Base-by-base conservation (phyloP, 1,140 invertebrate species). In the Coelopa frigida region DNA sequence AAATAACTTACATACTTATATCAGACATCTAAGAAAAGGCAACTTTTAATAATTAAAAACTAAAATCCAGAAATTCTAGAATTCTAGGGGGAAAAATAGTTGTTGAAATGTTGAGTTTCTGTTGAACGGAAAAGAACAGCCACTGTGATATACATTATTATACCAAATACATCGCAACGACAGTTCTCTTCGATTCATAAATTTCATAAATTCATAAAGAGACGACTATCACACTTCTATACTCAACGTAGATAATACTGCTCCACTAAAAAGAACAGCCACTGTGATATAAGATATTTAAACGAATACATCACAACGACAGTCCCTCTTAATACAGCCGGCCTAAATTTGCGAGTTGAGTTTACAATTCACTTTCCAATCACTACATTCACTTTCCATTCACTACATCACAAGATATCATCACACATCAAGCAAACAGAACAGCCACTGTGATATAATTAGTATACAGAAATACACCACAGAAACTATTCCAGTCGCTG, bases 81-180 rank as follows among this genome's bases (percentile, higher is more conserved):
- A 38, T 20, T 11, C 20, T 14, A 22, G 33, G 5, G 17, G 8
- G 8, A 36, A 36, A 10, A 20, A 11, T 36, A 15, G 1, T 15
- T 36, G 17, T n/a, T 14, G 6, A 15, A 20, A 14, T 8, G 60
- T 47, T 50, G 56, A 49, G 37, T 11, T 27, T 52, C 60, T 54
- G 56, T 32, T 50, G 53, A 59, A 64, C 49, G 54, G 64, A 59
- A 66, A 67, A 67, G 63, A 67, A 67, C 60, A 67, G 63, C 63
- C 60, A 67, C 62, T 67, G 63, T 66, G 63, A 67, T 66, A 66
- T 67, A 66, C 37, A 44, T 46, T 15, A 53, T 44, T 26, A 36
- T 31, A 31, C 38, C n/a, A 40, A 59, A 53, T 65, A 62, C 50
- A 64, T 58, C 61, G 23, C 61, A 55, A 56, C 56, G 41, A 57